Evolutionary conservation across 2,888 invertebrate genomes (phyloP).

Genomic region (Cataglyphis rosenhaueri): DNA sequence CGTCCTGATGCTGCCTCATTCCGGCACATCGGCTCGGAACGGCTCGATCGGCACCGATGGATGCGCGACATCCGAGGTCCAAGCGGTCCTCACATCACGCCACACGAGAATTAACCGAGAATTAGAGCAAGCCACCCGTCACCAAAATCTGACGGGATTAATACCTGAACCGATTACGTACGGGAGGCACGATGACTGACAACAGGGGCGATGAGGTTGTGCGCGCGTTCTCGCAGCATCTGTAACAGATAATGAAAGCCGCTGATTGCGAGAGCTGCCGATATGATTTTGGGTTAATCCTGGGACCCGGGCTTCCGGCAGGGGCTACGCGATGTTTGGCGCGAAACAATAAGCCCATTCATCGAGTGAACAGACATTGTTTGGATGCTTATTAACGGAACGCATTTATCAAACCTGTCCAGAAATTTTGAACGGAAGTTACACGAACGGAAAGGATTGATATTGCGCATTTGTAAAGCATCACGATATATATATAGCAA

Average conservation of each 20-base stretch:
- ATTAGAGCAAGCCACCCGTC: neutral
- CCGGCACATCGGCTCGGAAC: neutral
- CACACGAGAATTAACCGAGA: neutral
- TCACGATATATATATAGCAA: neutral
- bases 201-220: neutral
- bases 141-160: neutral
- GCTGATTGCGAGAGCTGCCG: conserved; percentile 15
- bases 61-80: conserved; percentile 16
- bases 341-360: conserved; percentile 1
- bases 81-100: neutral
- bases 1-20: conserved; percentile 25
- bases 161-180: conserved; percentile 23
- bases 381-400: neutral
- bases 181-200: neutral
- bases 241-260: conserved; percentile 43
- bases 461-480: neutral
- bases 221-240: conserved; percentile 6
- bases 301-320: neutral
- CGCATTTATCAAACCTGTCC: neutral
- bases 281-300: conserved; percentile 5
- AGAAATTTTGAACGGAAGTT: neutral
- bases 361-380: conserved; percentile 23
- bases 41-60: neutral
- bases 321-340: neutral
- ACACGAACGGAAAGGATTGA: neutral